A percentile compares a stretch with the other conserved stretches of the same genome.
phyloP scores from a whole-genome alignment of 37 sponge, comb jelly and placozoan genomes.

The Sycon ciliatum region DNA sequence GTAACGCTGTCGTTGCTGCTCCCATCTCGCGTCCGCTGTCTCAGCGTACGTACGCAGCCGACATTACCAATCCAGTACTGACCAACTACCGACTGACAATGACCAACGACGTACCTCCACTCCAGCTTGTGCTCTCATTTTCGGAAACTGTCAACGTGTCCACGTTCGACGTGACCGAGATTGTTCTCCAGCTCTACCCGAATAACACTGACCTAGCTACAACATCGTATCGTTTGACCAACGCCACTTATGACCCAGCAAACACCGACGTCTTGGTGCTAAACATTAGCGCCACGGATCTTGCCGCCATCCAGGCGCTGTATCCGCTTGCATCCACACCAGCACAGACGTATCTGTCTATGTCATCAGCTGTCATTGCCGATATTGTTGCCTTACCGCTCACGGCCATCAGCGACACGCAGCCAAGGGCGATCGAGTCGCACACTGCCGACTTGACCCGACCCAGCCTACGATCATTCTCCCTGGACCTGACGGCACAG shows the following conservation, averaged over 20 bases:
- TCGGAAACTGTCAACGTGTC: conserved; percentile 59
- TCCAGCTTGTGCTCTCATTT: conserved; percentile 20
- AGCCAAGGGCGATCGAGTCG: neutral
- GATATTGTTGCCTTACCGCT: conserved; percentile 12
- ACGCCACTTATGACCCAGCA: conserved; percentile 22
- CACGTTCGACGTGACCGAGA: conserved; percentile 33
- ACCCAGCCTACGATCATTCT: conserved; percentile 47
- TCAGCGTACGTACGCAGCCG: conserved; percentile 34
- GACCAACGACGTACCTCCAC: neutral
- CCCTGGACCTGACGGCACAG: conserved; percentile 48
- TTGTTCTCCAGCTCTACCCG: conserved; percentile 27
- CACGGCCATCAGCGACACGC: neutral
- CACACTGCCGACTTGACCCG: conserved; percentile 33
- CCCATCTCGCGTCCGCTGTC: conserved; percentile 15
- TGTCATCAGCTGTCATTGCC: neutral
- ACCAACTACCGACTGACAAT: conserved; percentile 10
- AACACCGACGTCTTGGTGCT: conserved; percentile 44
- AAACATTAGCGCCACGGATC: conserved; percentile 37
- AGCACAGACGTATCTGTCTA: neutral
- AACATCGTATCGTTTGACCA: conserved; percentile 43
- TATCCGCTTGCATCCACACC: conserved; percentile 42
- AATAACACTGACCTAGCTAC: neutral
- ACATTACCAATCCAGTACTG: conserved; percentile 45
- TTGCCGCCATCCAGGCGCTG: conserved; percentile 33
- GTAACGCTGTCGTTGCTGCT: conserved; percentile 14